phyloP scores from a whole-genome alignment of 2,113 vertebrate species.

The Donacobius atricapilla region DNA sequence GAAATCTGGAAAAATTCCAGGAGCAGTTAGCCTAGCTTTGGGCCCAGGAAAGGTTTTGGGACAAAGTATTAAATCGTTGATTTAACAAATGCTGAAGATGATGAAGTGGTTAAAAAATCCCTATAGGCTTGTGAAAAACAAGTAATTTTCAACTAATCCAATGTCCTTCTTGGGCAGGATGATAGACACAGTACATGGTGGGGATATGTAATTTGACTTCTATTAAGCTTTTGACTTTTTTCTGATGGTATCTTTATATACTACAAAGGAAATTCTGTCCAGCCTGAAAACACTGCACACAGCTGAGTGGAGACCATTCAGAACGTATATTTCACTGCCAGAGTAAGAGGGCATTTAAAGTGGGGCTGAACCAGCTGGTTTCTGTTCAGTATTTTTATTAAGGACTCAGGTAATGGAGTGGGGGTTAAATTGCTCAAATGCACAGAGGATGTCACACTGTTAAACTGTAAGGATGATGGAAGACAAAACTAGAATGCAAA shows the following conservation, averaged over 20 bases:
- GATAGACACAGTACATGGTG: not conserved
- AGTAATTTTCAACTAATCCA: not conserved
- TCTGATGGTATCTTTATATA: not conserved
- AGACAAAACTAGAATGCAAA: not conserved
- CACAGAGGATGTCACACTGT: not conserved
- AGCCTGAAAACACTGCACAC: not conserved
- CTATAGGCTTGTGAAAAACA: not conserved
- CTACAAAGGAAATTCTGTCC: not conserved
- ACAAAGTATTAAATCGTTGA: not conserved
- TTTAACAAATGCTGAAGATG: not conserved
- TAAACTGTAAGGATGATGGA: not conserved
- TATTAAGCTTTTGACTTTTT: not conserved
- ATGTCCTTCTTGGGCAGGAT: not conserved
- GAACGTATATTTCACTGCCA: not conserved
- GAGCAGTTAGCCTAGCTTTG: not conserved
- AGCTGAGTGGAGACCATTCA: not conserved
- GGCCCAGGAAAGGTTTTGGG: not conserved
- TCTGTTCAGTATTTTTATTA: not conserved
- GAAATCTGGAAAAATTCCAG: not conserved
- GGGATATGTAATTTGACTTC: not conserved
- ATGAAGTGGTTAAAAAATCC: not conserved
- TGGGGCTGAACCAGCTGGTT: not conserved
- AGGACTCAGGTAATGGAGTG: not conserved
- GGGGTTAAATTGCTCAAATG: not conserved
- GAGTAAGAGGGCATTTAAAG: not conserved